phyloP scores from a whole-genome alignment of 2,888 invertebrate species.

The Thymelicus lineola region DNA sequence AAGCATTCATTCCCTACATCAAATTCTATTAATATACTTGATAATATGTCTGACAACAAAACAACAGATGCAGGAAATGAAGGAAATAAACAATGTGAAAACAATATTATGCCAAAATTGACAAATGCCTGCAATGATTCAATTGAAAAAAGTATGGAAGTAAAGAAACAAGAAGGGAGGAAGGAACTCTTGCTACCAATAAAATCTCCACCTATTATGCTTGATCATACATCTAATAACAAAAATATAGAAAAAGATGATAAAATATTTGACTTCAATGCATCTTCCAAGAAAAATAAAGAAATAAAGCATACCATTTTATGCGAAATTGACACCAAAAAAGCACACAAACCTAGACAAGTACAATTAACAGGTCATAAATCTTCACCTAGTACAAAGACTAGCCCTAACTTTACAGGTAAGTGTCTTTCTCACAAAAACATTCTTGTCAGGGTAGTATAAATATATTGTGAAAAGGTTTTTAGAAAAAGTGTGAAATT shows the following conservation, averaged over 20 bases:
- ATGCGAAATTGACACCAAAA: not conserved
- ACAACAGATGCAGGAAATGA: conserved; percentile 29
- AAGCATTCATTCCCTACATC: not conserved
- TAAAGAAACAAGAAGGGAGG: not conserved
- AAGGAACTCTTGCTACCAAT: not conserved
- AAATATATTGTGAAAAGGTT: too few species aligned
- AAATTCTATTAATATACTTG: not conserved
- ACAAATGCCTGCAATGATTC: not conserved
- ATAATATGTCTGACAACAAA: not conserved
- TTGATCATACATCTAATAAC: not conserved
- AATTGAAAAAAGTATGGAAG: not conserved
- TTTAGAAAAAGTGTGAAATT: too few species aligned
- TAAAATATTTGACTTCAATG: not conserved
- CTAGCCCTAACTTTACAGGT: conserved; percentile 16
- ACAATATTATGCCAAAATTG: not conserved
- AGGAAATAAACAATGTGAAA: conserved; percentile 8
- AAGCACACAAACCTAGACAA: not conserved
- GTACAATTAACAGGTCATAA: conserved; percentile 17
- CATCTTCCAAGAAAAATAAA: not conserved
- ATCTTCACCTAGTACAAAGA: conserved; percentile 10
- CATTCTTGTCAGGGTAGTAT: not conserved
- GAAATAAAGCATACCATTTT: not conserved
- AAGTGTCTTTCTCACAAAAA: not conserved
- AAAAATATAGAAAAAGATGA: not conserved
- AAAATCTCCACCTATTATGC: not conserved